Conservation (phyloP, 2,797 vertebrate genomes). For the Cheirogaleus major region DNA sequence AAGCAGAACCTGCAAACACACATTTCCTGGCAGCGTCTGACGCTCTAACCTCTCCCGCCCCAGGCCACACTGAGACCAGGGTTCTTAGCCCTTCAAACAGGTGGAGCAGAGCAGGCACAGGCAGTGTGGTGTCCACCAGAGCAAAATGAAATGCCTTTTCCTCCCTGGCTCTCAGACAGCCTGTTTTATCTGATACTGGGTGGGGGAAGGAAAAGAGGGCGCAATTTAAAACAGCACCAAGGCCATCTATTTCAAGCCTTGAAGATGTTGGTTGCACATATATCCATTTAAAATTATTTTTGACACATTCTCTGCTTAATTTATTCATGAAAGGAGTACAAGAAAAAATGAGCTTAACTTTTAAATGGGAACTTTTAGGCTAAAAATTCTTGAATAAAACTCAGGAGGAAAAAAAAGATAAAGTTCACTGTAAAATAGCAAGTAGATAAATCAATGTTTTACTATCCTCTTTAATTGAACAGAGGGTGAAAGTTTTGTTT, state of each 20-base stretch:
- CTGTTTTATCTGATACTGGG: slow-evolving; percentile 44
- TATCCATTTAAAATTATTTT: slow-evolving; percentile 82
- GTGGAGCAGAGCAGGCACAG: not conserved
- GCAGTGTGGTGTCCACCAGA: slow-evolving; percentile 16
- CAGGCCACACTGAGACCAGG: not conserved
- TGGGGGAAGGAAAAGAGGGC: slow-evolving; percentile 60
- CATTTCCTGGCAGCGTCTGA: slow-evolving; percentile 33
- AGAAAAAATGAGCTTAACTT: slow-evolving; percentile 73
- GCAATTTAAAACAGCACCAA: slow-evolving; percentile 75
- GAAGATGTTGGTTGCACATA: slow-evolving; percentile 80
- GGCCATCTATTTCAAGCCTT: slow-evolving; percentile 80
- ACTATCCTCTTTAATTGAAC: not conserved
- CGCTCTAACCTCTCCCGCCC: not conserved
- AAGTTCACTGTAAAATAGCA: slow-evolving; percentile 42
- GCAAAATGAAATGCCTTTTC: slow-evolving; percentile 19
- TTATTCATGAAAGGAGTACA: slow-evolving; percentile 79
- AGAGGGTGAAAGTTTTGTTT: not conserved
- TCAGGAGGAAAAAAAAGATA: slow-evolving; percentile 14
- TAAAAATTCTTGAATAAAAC: slow-evolving; percentile 77
- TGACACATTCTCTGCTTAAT: slow-evolving; percentile 79
- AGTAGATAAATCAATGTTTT: not conserved
- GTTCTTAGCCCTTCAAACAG: not conserved
- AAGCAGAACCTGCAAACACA: slow-evolving; percentile 50
- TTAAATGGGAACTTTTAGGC: slow-evolving; percentile 77
- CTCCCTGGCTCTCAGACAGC: slow-evolving; percentile 60